Evolutionary conservation across 2,113 vertebrate genomes (phyloP).

Genomic region (Agapornis roseicollis): DNA sequence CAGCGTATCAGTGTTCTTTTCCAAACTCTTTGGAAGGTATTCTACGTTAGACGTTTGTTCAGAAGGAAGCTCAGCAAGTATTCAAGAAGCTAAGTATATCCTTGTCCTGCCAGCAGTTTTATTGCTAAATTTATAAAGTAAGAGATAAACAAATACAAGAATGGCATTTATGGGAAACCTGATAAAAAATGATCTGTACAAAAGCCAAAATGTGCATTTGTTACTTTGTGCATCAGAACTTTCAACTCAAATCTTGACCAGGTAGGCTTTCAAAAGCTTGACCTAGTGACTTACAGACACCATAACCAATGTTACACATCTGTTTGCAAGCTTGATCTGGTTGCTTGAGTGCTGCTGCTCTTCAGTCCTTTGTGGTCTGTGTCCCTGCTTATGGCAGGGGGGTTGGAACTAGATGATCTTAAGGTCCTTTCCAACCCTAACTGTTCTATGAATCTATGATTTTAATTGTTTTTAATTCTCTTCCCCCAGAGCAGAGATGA

Average conservation of each 20-base stretch:
- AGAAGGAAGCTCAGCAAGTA: neutral
- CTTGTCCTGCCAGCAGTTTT: neutral
- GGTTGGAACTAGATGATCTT: too few species aligned
- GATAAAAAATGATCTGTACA: neutral
- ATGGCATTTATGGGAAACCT: neutral
- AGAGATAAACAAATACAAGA: rapidly evolving
- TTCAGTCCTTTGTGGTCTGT: neutral
- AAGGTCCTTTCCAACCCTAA: too few species aligned
- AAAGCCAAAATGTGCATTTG: neutral
- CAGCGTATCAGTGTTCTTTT: neutral
- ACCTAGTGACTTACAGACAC: neutral
- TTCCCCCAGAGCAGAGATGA: neutral
- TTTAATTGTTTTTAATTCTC: neutral
- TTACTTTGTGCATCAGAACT: neutral
- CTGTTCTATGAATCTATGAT: too few species aligned
- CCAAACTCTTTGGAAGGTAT: neutral
- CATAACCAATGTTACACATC: neutral
- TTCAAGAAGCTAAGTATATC: neutral
- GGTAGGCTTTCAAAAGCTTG: neutral
- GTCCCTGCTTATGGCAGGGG: too few species aligned
- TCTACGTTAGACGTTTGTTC: neutral
- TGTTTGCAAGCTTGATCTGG: neutral
- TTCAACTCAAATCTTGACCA: rapidly evolving
- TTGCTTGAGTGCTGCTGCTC: neutral
- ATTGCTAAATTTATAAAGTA: neutral